A percentile compares a stretch with the other conserved stretches of the same genome.
Evolutionary conservation across 2,113 vertebrate species (phyloP).

Genomic region (Arizona elegans): DNA sequence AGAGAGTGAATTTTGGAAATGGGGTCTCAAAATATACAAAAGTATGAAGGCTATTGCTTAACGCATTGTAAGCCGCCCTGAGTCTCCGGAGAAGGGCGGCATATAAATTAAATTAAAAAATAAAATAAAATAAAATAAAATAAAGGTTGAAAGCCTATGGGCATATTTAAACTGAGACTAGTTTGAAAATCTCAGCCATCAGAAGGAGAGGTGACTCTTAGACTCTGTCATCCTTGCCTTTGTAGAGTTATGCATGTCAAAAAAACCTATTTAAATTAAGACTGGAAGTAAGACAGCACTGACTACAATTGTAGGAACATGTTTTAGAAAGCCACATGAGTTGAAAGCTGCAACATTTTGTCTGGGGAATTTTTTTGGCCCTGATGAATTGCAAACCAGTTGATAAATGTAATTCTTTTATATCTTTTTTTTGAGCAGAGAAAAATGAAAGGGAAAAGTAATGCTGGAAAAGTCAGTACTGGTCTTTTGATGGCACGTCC

Average conservation of each 20-base stretch:
- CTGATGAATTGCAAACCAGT: not conserved
- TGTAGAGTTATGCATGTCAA: not conserved
- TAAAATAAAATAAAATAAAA: too few relatives aligned
- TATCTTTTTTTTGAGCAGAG: not conserved
- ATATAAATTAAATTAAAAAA: too few relatives aligned
- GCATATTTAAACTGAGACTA: too few relatives aligned
- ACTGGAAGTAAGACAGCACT: not conserved
- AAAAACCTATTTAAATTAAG: not conserved
- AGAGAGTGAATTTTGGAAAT: too few relatives aligned
- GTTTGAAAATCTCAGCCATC: not conserved
- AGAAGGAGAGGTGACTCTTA: not conserved
- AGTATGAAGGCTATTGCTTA: too few relatives aligned
- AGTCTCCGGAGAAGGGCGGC: too few relatives aligned
- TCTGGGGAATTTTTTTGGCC: not conserved
- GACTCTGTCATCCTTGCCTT: not conserved
- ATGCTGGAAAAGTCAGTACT: constrained; percentile 51
- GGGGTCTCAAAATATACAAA: too few relatives aligned
- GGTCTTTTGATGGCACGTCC: constrained; percentile 51
- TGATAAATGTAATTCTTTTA: not conserved
- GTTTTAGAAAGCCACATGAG: not conserved
- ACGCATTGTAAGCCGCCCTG: too few relatives aligned
- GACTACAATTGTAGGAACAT: not conserved
- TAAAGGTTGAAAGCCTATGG: too few relatives aligned
- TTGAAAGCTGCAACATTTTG: not conserved
- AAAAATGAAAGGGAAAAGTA: not conserved